phyloP scores from a whole-genome alignment of 2,888 invertebrate genomes.

The Psococerastis gibbosa region DNA sequence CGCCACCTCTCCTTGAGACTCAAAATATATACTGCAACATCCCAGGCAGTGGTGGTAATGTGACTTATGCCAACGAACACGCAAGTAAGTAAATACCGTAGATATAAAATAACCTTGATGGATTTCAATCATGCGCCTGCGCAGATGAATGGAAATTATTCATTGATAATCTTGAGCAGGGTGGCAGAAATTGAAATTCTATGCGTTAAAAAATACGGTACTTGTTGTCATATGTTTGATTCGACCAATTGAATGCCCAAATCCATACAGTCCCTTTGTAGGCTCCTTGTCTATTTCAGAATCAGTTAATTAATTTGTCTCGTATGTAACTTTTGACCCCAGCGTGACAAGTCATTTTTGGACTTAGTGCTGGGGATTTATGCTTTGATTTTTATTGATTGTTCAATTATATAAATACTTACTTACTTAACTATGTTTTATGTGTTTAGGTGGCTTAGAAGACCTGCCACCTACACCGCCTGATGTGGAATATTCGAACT shows the following conservation, averaged over 20 bases:
- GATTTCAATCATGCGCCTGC: too few species aligned
- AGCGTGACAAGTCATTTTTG: too few species aligned
- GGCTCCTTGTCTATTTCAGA: too few species aligned
- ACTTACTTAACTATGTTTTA: constrained; percentile 6
- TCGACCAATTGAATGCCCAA: too few species aligned
- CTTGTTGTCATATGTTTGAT: too few species aligned
- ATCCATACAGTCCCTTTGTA: too few species aligned
- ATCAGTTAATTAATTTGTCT: too few species aligned
- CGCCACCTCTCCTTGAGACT: background rate
- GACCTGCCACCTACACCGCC: constrained; percentile 43
- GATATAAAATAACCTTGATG: background rate
- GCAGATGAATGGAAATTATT: too few species aligned
- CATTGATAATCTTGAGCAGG: too few species aligned
- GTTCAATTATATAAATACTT: too few species aligned
- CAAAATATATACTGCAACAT: background rate
- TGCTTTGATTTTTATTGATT: background rate
- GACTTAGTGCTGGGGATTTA: background rate
- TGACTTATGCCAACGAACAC: background rate
- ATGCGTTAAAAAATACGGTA: background rate
- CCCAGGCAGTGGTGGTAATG: background rate
- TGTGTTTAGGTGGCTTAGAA: constrained; percentile 22
- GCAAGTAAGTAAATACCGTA: background rate
- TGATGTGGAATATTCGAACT: constrained; percentile 28
- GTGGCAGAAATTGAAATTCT: too few species aligned
- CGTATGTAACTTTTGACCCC: too few species aligned